These are phyloP conservation scores for Benthosema pterotum DNA, from an alignment of 2,797 vertebrate species.

Conservation along the genomic window DNA sequence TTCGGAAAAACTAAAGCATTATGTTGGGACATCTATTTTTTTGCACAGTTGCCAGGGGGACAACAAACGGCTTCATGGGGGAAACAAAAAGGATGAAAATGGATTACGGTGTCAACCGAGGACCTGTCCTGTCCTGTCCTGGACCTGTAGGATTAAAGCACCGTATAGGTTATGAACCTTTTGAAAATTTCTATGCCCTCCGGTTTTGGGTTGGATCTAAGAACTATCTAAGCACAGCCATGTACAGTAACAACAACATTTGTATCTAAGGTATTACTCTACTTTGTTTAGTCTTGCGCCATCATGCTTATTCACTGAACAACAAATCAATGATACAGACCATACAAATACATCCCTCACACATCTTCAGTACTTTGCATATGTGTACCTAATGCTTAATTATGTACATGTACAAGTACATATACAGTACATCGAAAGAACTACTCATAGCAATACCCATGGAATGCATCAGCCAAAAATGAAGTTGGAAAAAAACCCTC, in stretches of 20 bases:
- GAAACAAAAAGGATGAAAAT: slow-evolving; percentile 36
- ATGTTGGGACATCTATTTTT: slow-evolving; percentile 50
- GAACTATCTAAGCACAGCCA: slow-evolving; percentile 76
- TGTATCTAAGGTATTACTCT: slow-evolving; percentile 86
- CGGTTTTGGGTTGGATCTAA: slow-evolving; percentile 68
- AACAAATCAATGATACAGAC: slow-evolving; percentile 69
- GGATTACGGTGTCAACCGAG: slow-evolving; percentile 39
- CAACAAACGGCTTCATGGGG: slow-evolving; percentile 24
- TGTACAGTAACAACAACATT: slow-evolving; percentile 86
- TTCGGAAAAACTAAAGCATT: slow-evolving; percentile 36
- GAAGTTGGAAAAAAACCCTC: slow-evolving; percentile 65
- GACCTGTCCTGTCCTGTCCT: no score
- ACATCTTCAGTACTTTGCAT: slow-evolving; percentile 74
- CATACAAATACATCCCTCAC: slow-evolving; percentile 71
- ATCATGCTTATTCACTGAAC: slow-evolving; percentile 82
- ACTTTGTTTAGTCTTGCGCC: slow-evolving; percentile 84
- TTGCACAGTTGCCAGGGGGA: slow-evolving; percentile 40
- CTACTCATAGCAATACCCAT: slow-evolving; percentile 82
- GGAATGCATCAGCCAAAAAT: slow-evolving; percentile 76
- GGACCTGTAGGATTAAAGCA: no score
- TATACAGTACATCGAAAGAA: slow-evolving; percentile 73
- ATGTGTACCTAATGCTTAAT: slow-evolving; percentile 83
- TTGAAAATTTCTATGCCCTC: slow-evolving; percentile 80
- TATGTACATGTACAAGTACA: slow-evolving; percentile 83
- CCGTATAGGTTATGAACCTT: slow-evolving; percentile 70